Evolutionary conservation across 1,140 invertebrate genomes (phyloP), one percentile per base, ranked within the genome.

Genomic region (Ditylenchus dipsaci): DNA sequence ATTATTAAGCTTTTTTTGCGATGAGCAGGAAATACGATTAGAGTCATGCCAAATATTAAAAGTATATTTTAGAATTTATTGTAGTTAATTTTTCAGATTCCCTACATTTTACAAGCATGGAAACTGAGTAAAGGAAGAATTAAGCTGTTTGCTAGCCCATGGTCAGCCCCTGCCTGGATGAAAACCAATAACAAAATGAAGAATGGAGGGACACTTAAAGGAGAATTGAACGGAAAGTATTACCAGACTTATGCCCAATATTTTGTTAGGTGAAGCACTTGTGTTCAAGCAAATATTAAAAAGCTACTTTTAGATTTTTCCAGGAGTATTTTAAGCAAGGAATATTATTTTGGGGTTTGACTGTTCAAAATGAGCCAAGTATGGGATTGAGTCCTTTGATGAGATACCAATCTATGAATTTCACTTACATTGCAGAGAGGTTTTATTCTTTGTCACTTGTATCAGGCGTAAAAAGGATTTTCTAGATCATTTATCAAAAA

Each of bases 81-180:
- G n/a, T n/a, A n/a, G n/a, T n/a, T n/a, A n/a, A n/a, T n/a, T 64
- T 38, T 45, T 69, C 7, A 90, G 88, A 88, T 91, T 71, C 89
- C 90, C 0, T 84, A 87, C 56, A 87, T 91, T 27, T 83, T 87
- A 68, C 68, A 82, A 68, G 88, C 88, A 9, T 74, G 80, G 57
- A 66, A 76, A 17, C 61, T 87, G 42, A 84, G 78, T 57, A 68
- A 76, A 7, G 74, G 83, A 49, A 73, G 83, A 60, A 70, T 88
- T 76, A 76, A 86, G 66, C 83, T 92, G 0, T 84, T 92, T 68
- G 88, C 87, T 0, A 87, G 88, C 13, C 87, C 90, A 0, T 95
- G 93, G 93, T 89, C 88, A 65, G 87, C 92, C 0, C 93, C 93
- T 0, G 83, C 85, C 1, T 96, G 92, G 92, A 95, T 96, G 92